Evolutionary conservation across 1,140 invertebrate genomes (phyloP).

Genomic region (Rhizoglyphus robini): DNA sequence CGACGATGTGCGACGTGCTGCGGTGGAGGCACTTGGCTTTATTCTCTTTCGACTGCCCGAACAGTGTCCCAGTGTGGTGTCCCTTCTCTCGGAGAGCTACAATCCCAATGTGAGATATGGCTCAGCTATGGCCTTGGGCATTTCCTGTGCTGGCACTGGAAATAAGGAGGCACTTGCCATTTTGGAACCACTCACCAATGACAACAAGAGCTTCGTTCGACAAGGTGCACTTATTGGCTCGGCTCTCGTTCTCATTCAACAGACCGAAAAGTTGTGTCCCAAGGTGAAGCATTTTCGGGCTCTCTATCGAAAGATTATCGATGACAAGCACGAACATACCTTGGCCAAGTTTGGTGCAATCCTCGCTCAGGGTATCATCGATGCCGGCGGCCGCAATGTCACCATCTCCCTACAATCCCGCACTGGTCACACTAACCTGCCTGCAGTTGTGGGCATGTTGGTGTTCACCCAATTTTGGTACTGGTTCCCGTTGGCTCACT

Average conservation of each 20-base stretch:
- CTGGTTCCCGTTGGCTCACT: slow-evolving; percentile 96
- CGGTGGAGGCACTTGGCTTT: slow-evolving; percentile 93
- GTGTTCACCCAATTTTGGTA: slow-evolving; percentile 99
- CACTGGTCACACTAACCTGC: slow-evolving; percentile 93
- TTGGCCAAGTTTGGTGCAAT: slow-evolving; percentile 99
- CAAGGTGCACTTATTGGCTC: slow-evolving; percentile 94
- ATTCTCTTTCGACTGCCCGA: slow-evolving; percentile 87
- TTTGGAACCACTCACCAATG: slow-evolving; percentile 94
- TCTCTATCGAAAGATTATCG: slow-evolving; percentile 85
- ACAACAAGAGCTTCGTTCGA: slow-evolving; percentile 95
- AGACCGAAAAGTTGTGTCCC: slow-evolving; percentile 85
- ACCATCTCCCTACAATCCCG: slow-evolving; percentile 87
- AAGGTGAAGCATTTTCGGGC: slow-evolving; percentile 86
- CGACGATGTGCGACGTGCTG: slow-evolving; percentile 91
- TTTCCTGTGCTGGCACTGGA: slow-evolving; percentile 94
- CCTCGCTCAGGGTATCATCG: slow-evolving; percentile 84
- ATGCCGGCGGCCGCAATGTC: slow-evolving; percentile 86
- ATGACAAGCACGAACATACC: slow-evolving; percentile 99
- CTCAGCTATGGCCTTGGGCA: slow-evolving; percentile 95
- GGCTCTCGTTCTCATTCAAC: slow-evolving; percentile 93
- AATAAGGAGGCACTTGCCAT: slow-evolving; percentile 88
- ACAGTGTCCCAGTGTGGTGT: slow-evolving; percentile 91
- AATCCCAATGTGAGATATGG: slow-evolving; percentile 98
- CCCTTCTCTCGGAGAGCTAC: slow-evolving; percentile 90
- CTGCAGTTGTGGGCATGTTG: slow-evolving; percentile 91